Conservation (phyloP, 2,113 vertebrate species). For the Empidonax alnorum region DNA sequence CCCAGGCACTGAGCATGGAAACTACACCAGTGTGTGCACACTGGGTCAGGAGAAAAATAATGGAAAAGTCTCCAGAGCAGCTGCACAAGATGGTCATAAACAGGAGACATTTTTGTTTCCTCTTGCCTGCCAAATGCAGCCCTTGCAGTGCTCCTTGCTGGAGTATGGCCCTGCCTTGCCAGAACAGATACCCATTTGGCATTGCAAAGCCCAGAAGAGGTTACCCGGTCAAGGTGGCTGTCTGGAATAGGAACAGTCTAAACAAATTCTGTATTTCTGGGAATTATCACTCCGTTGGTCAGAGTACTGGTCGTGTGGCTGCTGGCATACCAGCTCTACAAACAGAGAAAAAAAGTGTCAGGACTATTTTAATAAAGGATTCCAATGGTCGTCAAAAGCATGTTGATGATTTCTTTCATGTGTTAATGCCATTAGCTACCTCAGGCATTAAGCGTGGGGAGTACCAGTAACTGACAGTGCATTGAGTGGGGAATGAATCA, state of each 20-base stretch:
- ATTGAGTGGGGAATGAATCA: conserved; percentile 57
- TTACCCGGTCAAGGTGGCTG: conserved; percentile 58
- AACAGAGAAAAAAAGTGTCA: conserved; percentile 62
- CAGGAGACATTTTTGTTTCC: conserved; percentile 48
- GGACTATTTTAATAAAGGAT: conserved; percentile 73
- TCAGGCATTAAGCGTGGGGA: conserved; percentile 63
- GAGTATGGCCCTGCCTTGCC: not conserved
- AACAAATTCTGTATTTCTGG: conserved; percentile 70
- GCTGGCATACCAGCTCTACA: conserved; percentile 46
- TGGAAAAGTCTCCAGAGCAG: not conserved
- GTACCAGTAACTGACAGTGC: conserved; percentile 68
- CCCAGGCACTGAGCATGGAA: not conserved
- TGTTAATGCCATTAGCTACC: conserved; percentile 68
- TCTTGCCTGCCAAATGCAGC: not conserved
- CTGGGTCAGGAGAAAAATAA: conserved; percentile 6
- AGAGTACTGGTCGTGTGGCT: conserved; percentile 54
- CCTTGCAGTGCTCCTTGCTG: not conserved
- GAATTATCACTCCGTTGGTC: conserved; percentile 70
- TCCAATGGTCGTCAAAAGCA: conserved; percentile 54
- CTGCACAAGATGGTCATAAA: not conserved
- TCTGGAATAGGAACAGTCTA: conserved; percentile 47
- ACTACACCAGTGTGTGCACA: not conserved
- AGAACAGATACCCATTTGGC: not conserved
- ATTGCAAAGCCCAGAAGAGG: conserved; percentile 44
- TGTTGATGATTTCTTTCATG: conserved; percentile 75